phyloP scores from a whole-genome alignment of 2,888 invertebrate genomes.

The Eilema sororculum region DNA sequence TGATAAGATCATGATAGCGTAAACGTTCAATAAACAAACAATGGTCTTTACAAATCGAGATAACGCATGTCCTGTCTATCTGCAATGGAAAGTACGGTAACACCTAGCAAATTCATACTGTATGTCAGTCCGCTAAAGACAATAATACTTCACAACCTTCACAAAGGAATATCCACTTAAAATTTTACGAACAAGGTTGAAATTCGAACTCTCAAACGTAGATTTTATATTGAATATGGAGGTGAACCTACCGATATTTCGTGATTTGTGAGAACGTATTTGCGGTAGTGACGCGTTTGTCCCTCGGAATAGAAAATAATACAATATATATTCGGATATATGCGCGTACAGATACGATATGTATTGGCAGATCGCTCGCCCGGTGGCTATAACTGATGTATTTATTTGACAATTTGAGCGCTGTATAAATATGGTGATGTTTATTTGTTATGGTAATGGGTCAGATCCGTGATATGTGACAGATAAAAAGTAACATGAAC shows the following conservation, averaged over 20 bases:
- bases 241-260: slow-evolving; percentile 47
- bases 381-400: slow-evolving; percentile 15
- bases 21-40: slow-evolving; percentile 12
- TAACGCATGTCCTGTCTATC: slow-evolving; percentile 39
- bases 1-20: neutral
- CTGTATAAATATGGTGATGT: slow-evolving; percentile 12
- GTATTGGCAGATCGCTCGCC: slow-evolving; percentile 27
- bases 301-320: slow-evolving; percentile 44
- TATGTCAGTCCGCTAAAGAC: slow-evolving; percentile 29
- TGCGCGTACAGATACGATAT: slow-evolving; percentile 32
- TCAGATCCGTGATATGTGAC: neutral
- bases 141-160: slow-evolving; percentile 25
- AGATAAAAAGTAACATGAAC: slow-evolving; percentile 1
- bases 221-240: slow-evolving; percentile 44
- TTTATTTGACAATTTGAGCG: slow-evolving; percentile 22
- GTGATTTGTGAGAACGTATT: slow-evolving; percentile 53
- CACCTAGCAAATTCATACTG: slow-evolving; percentile 47
- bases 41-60: slow-evolving; percentile 12
- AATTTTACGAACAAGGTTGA: neutral
- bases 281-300: slow-evolving; percentile 44
- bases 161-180: slow-evolving; percentile 20
- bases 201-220: neutral
- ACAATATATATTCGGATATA: slow-evolving; percentile 36
- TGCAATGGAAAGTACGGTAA: slow-evolving; percentile 28
- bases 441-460: slow-evolving; percentile 15